phyloP scores from a whole-genome alignment of 2,113 vertebrate genomes.

The human (Homo sapiens) region DNA sequence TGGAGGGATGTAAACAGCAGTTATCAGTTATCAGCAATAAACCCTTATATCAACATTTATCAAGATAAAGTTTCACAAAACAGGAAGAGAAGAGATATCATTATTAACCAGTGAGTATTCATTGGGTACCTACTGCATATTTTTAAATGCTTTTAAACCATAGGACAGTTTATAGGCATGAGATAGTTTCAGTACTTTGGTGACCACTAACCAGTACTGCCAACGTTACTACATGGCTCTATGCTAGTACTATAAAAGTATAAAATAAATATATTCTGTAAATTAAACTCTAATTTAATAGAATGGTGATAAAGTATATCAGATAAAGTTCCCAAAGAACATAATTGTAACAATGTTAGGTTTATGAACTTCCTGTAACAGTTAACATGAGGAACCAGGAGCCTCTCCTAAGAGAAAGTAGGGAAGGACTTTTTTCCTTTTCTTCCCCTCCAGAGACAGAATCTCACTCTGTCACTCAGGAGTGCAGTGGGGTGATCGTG shows the following conservation, averaged over 20 bases:
- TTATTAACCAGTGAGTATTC: neutral
- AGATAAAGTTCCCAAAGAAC: neutral
- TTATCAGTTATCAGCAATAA: neutral
- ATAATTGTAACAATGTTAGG: neutral
- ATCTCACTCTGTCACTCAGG: too few species aligned
- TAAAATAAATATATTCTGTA: neutral
- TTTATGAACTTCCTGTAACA: neutral
- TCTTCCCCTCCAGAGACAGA: too few species aligned
- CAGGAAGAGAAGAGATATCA: neutral
- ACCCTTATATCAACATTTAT: neutral
- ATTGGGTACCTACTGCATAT: neutral
- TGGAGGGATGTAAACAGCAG: neutral
- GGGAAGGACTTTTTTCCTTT: neutral
- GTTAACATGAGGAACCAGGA: neutral
- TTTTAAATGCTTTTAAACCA: neutral
- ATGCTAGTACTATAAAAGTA: neutral
- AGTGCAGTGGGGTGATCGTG: too few species aligned
- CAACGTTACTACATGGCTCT: neutral
- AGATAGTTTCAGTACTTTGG: neutral
- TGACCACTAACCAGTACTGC: neutral
- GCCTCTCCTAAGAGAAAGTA: neutral
- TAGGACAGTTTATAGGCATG: neutral
- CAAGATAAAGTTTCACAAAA: neutral
- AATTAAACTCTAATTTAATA: conserved; percentile 8
- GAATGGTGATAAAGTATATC: neutral